Evolutionary conservation across 2,888 invertebrate species (phyloP).

Genomic region (Phania funesta): DNA sequence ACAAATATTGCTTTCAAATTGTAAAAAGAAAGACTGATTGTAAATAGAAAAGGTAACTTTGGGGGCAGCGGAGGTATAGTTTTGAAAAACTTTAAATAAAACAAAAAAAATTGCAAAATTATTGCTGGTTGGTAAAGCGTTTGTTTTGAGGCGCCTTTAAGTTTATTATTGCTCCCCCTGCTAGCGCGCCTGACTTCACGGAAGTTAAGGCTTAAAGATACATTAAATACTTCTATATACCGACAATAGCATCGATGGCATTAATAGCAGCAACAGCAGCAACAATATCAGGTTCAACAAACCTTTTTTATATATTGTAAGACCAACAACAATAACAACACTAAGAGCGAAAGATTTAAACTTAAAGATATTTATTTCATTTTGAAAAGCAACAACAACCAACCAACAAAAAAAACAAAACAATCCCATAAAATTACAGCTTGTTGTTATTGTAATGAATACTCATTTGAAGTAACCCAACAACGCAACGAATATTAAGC

Average conservation of each 20-base stretch:
- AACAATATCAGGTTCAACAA: slow-evolving; percentile 44
- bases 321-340: slow-evolving; percentile 17
- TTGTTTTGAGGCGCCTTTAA: too few species aligned
- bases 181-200: not conserved
- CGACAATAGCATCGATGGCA: slow-evolving; percentile 22
- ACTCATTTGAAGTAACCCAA: not conserved
- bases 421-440: not conserved
- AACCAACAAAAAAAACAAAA: not conserved
- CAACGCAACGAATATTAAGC: not conserved
- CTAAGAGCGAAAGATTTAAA: slow-evolving; percentile 38
- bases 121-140: too few species aligned
- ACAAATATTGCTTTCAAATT: too few species aligned
- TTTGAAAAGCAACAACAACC: slow-evolving; percentile 2
- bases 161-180: too few species aligned
- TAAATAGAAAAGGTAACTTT: too few species aligned
- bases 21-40: too few species aligned
- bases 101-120: too few species aligned
- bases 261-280: slow-evolving; percentile 15
- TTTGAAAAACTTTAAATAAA: too few species aligned
- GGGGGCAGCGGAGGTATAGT: too few species aligned
- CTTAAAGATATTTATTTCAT: slow-evolving; percentile 43
- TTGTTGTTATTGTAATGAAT: slow-evolving; percentile 10
- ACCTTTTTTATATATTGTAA: slow-evolving; percentile 9
- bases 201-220: slow-evolving; percentile 57
- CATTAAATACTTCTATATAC: slow-evolving; percentile 3